Conservation (phyloP, 2,888 invertebrate species). For the Dicranocentrus wangi region DNA sequence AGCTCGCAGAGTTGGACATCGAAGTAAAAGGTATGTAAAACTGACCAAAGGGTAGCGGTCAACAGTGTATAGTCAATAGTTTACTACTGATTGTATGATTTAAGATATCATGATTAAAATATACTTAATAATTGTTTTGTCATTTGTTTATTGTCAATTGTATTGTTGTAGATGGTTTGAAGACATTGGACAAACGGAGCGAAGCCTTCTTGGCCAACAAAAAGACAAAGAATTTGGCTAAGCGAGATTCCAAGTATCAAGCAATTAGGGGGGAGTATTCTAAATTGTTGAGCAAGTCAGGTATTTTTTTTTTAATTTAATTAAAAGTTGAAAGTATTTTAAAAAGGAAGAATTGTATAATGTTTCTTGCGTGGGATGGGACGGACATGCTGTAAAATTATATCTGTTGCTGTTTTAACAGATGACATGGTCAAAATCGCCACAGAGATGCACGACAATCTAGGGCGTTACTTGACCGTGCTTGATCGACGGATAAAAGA, state of each 20-base stretch:
- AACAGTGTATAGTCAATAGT: no score
- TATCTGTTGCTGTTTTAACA: no score
- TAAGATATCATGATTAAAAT: not conserved
- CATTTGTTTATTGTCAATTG: conserved; percentile 80
- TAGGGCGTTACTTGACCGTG: conserved; percentile 91
- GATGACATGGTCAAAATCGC: conserved; percentile 97
- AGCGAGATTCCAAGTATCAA: conserved; percentile 88
- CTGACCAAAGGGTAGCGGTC: no score
- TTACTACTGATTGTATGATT: not conserved
- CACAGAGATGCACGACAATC: conserved; percentile 94
- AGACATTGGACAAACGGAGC: conserved; percentile 65
- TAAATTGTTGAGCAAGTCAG: conserved; percentile 59
- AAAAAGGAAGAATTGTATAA: not conserved
- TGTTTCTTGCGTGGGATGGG: not conserved
- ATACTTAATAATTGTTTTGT: conserved; percentile 90
- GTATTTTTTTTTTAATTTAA: conserved; percentile 18
- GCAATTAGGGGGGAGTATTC: conserved; percentile 90
- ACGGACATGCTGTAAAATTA: not conserved
- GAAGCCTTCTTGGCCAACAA: no score
- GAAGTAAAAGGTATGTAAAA: conserved; percentile 91
- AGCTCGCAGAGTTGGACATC: conserved; percentile 98
- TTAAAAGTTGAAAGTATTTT: no score
- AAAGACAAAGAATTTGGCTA: conserved; percentile 80
- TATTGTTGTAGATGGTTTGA: conserved; percentile 89
- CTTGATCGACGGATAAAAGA: conserved; percentile 93